Evolutionary conservation across 2,888 invertebrate genomes (phyloP), one percentile per base, ranked within the genome.

Genomic region (Elaeidobius kamerunicus): DNA sequence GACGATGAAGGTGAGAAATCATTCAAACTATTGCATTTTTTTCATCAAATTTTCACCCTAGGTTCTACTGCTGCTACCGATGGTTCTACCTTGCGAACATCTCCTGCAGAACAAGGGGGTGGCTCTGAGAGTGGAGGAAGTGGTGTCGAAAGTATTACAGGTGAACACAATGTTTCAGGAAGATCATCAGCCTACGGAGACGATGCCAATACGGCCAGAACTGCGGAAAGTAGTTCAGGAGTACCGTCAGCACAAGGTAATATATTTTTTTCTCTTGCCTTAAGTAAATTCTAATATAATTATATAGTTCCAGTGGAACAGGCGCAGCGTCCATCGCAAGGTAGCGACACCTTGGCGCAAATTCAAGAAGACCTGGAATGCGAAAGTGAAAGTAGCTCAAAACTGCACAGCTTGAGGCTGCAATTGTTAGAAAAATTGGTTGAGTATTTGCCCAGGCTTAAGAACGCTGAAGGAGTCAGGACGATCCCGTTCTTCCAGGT

Each of bases 61-160:
- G 57, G 67, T 27, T 94, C 93, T 60, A 95, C 93, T 27, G 95
- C 93, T 6, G 94, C 94, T 1, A 95, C 93, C 0, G 95, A 95
- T 72, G 94, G 94, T 50, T 93, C 92, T 41, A 94, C 94, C 0
- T 77, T 95, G 56, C 83, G 93, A 50, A 88, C 88, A 2, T 89
- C 88, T 0, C 89, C 89, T 1, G 87, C 87, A 1, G 89, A 90
- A 68, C 88, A 86, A 63, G 73, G 71, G 3, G 73, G 73, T 16
- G 91, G 89, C 47, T 90, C 89, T 9, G 94, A 94, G 69, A 92
- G 91, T 72, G 93, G 92, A 23, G 93, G 91, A 52, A 92, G 92
- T 66, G 92, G 88, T 19, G 91, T 90, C 18, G 94, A 94, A 68
- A 93, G 92, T 67, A 91, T 93, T 64, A 89, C 89, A 16, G 56